Evolutionary conservation across 2,797 vertebrate genomes (phyloP).

Genomic region (Amniataba percoides): DNA sequence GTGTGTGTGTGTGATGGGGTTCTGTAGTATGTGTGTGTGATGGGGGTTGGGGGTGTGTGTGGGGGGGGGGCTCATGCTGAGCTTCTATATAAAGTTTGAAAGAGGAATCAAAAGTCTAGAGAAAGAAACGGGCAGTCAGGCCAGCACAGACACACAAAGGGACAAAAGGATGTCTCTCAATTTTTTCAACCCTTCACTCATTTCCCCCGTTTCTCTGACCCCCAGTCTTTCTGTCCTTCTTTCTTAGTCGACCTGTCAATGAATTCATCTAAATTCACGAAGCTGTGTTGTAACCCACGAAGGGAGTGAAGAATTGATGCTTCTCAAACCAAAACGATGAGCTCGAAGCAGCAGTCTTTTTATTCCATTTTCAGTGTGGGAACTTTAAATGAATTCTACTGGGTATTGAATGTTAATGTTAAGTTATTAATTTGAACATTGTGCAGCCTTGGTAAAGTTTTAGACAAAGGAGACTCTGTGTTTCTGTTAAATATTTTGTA

Average conservation of each 20-base stretch:
- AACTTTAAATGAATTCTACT: neutral
- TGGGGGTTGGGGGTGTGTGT: too few species aligned
- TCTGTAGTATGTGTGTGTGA: neutral
- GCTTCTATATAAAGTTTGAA: conserved; percentile 20
- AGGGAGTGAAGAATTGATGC: neutral
- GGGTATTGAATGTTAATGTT: neutral
- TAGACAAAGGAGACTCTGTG: neutral
- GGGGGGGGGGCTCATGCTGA: conserved; percentile 20
- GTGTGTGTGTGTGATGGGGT: neutral
- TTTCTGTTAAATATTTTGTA: neutral
- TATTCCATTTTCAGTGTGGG: neutral
- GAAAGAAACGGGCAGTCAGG: conserved; percentile 23
- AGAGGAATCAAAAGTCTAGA: conserved; percentile 29
- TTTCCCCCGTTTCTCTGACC: neutral
- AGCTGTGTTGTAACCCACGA: neutral
- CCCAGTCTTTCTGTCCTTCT: neutral
- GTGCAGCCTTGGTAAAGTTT: neutral
- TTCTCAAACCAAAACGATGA: neutral
- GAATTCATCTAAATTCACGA: neutral
- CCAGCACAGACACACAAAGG: conserved; percentile 10
- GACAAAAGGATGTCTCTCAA: conserved; percentile 1
- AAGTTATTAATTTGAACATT: neutral
- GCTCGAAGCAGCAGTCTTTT: neutral
- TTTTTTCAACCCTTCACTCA: neutral
- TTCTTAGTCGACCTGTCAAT: neutral